Conservation (phyloP, 2,888 invertebrate genomes). For the Andrena praecox region DNA sequence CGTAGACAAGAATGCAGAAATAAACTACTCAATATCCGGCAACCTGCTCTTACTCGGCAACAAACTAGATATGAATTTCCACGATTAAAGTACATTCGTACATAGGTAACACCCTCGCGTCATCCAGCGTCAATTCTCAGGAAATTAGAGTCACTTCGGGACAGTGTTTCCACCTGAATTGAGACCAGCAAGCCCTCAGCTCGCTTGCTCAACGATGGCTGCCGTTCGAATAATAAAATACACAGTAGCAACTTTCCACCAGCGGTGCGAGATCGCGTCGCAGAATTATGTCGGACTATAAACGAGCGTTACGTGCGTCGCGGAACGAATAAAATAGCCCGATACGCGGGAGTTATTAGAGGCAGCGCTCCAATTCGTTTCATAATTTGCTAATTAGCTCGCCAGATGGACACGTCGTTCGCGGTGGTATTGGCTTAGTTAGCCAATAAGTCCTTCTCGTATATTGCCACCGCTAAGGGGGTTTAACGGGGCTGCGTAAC, state of each 20-base stretch:
- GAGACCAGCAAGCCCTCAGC: neutral
- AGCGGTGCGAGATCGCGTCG: neutral
- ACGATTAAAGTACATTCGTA: neutral
- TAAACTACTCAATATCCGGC: too few species aligned
- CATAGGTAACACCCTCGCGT: neutral
- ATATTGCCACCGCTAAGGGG: constrained; percentile 63
- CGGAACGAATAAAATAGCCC: constrained; percentile 50
- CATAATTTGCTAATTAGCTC: constrained; percentile 78
- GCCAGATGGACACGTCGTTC: constrained; percentile 80
- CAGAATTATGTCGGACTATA: constrained; percentile 8
- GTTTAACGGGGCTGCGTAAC: constrained; percentile 62
- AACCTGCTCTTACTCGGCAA: neutral
- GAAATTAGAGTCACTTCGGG: neutral
- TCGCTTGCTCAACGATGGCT: neutral
- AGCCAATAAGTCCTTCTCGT: constrained; percentile 75
- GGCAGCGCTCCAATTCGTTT: constrained; percentile 57
- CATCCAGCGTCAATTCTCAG: neutral
- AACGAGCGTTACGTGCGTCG: constrained; percentile 1
- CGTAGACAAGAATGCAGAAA: too few species aligned
- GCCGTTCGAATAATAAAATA: neutral
- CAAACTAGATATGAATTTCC: neutral
- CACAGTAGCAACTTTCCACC: constrained; percentile 6
- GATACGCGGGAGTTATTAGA: constrained; percentile 62
- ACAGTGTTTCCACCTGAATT: neutral
- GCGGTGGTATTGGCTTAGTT: constrained; percentile 76